Conservation (phyloP, 2,797 vertebrate species). For the Karalla daura region DNA sequence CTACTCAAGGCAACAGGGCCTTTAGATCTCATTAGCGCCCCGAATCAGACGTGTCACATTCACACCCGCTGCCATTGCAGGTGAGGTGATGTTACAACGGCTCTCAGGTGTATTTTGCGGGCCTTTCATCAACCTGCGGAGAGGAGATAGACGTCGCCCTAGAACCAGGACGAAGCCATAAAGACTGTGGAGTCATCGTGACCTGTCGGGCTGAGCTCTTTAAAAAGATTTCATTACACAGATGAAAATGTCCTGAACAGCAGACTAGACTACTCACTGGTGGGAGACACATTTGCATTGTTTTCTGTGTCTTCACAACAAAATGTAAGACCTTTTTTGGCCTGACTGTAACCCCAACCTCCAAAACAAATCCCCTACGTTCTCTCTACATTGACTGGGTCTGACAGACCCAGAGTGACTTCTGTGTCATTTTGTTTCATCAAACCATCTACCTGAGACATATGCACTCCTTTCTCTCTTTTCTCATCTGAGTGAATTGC, state of each 20-base stretch:
- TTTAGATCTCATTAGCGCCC: conserved; percentile 62
- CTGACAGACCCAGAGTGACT: neutral
- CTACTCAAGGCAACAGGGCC: conserved; percentile 7
- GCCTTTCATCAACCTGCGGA: neutral
- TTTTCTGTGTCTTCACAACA: neutral
- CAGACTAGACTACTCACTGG: neutral
- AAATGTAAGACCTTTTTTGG: no score
- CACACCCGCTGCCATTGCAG: conserved; percentile 19
- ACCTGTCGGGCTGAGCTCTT: neutral
- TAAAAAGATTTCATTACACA: neutral
- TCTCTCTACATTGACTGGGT: neutral
- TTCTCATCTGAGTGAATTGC: conserved; percentile 10
- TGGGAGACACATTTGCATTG: neutral
- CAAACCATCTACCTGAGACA: neutral
- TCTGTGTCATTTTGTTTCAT: neutral
- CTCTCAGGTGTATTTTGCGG: no score
- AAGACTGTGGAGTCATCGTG: neutral
- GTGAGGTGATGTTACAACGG: conserved; percentile 33
- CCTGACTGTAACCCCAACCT: no score
- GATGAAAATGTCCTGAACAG: neutral
- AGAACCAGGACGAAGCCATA: neutral
- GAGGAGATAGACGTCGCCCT: neutral
- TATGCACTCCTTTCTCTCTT: neutral
- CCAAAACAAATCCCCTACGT: no score
- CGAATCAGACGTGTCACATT: conserved; percentile 36